Conservation (phyloP, 2,113 vertebrate genomes). For the Enhydra lutris region DNA sequence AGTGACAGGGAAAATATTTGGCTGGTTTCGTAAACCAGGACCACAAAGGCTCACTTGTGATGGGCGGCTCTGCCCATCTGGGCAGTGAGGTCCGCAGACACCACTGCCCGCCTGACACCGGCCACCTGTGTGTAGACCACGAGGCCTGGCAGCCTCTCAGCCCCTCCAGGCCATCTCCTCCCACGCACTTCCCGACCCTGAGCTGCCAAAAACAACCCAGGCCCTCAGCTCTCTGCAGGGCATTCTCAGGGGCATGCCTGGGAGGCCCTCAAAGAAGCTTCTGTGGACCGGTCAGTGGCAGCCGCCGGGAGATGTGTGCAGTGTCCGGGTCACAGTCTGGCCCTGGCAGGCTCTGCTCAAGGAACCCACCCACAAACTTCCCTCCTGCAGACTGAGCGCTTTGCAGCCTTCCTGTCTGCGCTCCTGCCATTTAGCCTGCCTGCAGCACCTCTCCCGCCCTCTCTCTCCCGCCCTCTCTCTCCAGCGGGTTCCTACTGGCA, state of each 20-base stretch:
- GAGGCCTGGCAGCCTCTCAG: constrained; percentile 67
- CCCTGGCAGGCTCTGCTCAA: not conserved
- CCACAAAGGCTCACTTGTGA: constrained; percentile 75
- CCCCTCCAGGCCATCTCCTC: constrained; percentile 8
- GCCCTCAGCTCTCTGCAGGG: not conserved
- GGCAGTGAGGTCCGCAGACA: constrained; percentile 57
- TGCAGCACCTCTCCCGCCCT: fast-evolving
- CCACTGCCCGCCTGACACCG: constrained; percentile 43
- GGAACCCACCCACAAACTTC: not conserved
- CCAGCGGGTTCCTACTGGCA: no score
- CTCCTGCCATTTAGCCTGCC: not conserved
- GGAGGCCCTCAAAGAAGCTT: constrained; percentile 19
- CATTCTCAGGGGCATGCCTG: not conserved
- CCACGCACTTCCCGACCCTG: not conserved
- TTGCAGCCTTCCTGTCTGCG: not conserved
- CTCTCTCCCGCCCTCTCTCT: not conserved
- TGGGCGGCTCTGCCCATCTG: constrained; percentile 58
- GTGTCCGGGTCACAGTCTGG: not conserved
- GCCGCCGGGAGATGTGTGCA: not conserved
- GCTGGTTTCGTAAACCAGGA: constrained; percentile 52
- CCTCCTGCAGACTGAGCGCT: not conserved
- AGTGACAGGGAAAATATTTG: constrained; percentile 71
- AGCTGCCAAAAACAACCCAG: constrained; percentile 23
- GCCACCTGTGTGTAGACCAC: constrained; percentile 76
- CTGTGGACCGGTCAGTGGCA: not conserved